Evolutionary conservation across 1,140 invertebrate species (phyloP).

Genomic region (Pseudoatta argentina): DNA sequence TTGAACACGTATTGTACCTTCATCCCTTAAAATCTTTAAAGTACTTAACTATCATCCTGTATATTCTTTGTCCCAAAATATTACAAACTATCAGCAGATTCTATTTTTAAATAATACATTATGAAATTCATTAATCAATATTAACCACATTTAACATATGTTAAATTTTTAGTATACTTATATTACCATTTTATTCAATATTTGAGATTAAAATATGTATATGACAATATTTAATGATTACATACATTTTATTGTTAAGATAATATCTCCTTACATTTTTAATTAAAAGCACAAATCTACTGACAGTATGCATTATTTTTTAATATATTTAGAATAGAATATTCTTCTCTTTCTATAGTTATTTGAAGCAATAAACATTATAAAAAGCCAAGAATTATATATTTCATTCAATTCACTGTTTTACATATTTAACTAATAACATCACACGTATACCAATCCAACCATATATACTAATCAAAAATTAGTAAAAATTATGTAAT

Average conservation of each 20-base stretch:
- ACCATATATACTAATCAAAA: conserved; percentile 7
- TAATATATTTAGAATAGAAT: conserved; percentile 7
- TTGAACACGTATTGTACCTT: too few species aligned
- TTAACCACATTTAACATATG: too few species aligned
- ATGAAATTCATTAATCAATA: too few species aligned
- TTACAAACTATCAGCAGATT: too few species aligned
- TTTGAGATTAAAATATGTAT: too few species aligned
- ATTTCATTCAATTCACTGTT: conserved; percentile 14
- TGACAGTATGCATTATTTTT: background rate
- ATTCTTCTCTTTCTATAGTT: background rate
- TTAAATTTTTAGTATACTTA: too few species aligned
- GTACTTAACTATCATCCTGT: too few species aligned
- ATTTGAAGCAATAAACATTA: background rate
- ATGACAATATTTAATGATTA: background rate
- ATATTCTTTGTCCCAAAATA: too few species aligned
- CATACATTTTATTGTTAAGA: background rate
- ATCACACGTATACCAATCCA: background rate
- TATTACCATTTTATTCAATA: too few species aligned
- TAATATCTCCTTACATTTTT: background rate
- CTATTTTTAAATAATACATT: too few species aligned
- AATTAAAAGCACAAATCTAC: conserved; percentile 20
- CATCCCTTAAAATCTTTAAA: too few species aligned
- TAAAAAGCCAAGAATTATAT: conserved; percentile 4
- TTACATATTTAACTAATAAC: conserved; percentile 18
- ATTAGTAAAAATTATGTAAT: background rate